phyloP scores from a whole-genome alignment of 2,113 vertebrate genomes.

The Colossoma macropomum region DNA sequence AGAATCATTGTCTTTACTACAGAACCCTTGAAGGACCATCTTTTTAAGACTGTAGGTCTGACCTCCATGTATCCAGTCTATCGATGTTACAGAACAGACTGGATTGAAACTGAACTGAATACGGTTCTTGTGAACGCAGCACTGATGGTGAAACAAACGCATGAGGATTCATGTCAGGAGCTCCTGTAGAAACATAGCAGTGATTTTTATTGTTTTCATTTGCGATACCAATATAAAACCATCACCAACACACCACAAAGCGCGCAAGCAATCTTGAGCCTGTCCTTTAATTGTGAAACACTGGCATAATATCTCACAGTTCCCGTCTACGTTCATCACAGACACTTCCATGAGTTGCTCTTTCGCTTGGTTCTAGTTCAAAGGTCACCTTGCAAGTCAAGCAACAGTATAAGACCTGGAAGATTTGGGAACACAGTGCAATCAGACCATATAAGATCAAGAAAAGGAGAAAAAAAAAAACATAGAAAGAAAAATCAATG shows the following conservation, averaged over 20 bases:
- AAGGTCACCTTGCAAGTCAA: slow-evolving; percentile 11
- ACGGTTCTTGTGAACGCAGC: too few relatives aligned
- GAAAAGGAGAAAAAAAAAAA: background rate
- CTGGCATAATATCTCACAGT: background rate
- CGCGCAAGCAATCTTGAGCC: background rate
- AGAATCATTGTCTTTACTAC: too few relatives aligned
- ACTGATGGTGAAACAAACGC: background rate
- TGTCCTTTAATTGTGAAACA: slow-evolving; percentile 11
- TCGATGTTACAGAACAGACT: too few relatives aligned
- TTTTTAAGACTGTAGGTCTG: too few relatives aligned
- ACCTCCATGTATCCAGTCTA: too few relatives aligned
- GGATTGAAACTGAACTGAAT: too few relatives aligned
- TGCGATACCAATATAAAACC: slow-evolving; percentile 44
- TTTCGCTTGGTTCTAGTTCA: background rate
- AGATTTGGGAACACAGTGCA: slow-evolving; percentile 42
- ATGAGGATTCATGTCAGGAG: background rate
- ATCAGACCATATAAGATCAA: slow-evolving; percentile 29
- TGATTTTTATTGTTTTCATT: slow-evolving; percentile 54
- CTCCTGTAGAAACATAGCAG: slow-evolving; percentile 43
- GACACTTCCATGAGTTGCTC: background rate
- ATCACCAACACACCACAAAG: slow-evolving; percentile 29
- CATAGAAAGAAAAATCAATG: background rate
- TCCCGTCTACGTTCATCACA: background rate
- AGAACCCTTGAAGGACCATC: too few relatives aligned
- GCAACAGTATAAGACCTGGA: slow-evolving; percentile 29